A percentile compares a stretch with the other conserved stretches of the same genome.
Evolutionary conservation across 2,888 invertebrate genomes (phyloP).

Genomic region (Lysandra bellargus): DNA sequence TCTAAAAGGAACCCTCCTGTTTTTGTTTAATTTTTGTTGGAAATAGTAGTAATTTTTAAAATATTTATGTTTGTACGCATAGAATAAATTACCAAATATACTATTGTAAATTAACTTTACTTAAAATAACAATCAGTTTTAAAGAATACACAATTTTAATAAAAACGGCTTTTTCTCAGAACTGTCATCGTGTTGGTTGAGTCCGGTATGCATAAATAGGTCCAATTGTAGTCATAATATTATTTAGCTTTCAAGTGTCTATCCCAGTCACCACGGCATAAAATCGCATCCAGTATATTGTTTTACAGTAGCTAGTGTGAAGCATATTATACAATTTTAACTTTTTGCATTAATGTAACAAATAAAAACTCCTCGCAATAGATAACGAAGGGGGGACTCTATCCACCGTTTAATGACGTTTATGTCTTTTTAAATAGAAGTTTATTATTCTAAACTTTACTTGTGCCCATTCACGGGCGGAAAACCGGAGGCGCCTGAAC

Average conservation of each 20-base stretch:
- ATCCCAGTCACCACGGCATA: neutral
- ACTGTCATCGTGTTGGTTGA: no score
- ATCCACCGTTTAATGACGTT: neutral
- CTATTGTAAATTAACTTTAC: no score
- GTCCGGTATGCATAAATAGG: no score
- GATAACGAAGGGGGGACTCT: neutral
- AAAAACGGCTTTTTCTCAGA: no score
- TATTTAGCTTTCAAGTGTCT: neutral
- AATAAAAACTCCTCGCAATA: neutral
- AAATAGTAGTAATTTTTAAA: no score
- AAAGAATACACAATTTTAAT: no score
- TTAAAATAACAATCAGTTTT: no score
- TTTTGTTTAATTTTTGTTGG: no score
- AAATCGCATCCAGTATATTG: neutral
- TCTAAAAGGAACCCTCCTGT: no score
- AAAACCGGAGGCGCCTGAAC: neutral
- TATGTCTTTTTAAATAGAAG: neutral
- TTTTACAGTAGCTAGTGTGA: neutral
- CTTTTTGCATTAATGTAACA: neutral
- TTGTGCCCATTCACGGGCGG: neutral
- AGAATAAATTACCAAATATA: no score
- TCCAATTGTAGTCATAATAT: no score
- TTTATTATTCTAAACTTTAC: conserved; percentile 9
- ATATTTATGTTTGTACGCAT: no score
- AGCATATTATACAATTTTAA: neutral